Conservation (phyloP, 2,888 invertebrate species). For the Hirtodrosophila duncani region DNA sequence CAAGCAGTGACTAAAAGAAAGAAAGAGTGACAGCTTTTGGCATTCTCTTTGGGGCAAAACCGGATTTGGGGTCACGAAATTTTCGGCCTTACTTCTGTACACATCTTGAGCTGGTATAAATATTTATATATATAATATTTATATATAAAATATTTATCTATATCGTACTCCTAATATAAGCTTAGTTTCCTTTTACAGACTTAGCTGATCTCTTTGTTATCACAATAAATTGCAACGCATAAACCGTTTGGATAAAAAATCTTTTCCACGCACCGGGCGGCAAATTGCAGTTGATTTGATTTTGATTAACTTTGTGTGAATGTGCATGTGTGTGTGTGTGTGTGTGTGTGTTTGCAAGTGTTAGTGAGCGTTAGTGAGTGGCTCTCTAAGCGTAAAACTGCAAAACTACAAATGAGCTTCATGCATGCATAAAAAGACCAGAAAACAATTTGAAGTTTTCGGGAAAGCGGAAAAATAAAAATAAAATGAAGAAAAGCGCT, state of each 20-base stretch:
- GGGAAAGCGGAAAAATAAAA: neutral
- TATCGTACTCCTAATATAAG: too few species aligned
- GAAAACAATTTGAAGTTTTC: constrained; percentile 1
- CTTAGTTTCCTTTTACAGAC: too few species aligned
- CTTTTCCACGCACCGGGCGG: constrained; percentile 3
- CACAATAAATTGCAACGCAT: too few species aligned
- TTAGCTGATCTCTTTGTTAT: too few species aligned
- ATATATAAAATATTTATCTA: too few species aligned
- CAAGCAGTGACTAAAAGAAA: too few species aligned
- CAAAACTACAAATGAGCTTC: constrained; percentile 14
- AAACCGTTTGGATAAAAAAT: constrained; percentile 7
- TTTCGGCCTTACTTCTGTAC: too few species aligned
- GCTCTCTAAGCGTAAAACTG: constrained; percentile 13
- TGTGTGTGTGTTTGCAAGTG: neutral
- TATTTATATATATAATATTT: too few species aligned
- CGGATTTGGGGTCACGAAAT: too few species aligned
- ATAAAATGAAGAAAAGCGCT: neutral
- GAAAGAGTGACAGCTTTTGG: too few species aligned
- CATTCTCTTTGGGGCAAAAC: too few species aligned
- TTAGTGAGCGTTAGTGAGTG: neutral
- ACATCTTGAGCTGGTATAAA: too few species aligned
- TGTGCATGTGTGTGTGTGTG: neutral
- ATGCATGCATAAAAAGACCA: constrained; percentile 1
- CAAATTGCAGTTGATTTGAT: constrained; percentile 38
- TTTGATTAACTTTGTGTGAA: constrained; percentile 41